A percentile compares a stretch with the other conserved stretches of the same genome.
phyloP scores from a whole-genome alignment of 2,888 invertebrate genomes.

The Athrips mouffetella region DNA sequence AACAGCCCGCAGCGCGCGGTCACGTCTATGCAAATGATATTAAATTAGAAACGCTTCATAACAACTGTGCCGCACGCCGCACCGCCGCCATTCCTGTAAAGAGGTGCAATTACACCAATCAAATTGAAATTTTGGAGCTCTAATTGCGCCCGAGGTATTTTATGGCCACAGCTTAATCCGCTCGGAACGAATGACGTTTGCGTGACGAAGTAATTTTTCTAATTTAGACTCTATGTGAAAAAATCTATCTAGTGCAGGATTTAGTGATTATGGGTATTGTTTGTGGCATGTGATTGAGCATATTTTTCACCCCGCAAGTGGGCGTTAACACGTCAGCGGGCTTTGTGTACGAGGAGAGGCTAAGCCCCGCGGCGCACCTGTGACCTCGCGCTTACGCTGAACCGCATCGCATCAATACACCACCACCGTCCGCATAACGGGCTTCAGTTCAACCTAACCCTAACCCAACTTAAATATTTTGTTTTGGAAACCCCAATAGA shows the following conservation, averaged over 20 bases:
- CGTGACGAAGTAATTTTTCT: constrained; percentile 28
- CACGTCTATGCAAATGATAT: constrained; percentile 77
- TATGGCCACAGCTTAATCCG: constrained; percentile 49
- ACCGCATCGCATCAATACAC: too few species aligned
- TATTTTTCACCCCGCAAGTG: too few species aligned
- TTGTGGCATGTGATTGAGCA: too few species aligned
- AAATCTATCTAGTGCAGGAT: too few species aligned
- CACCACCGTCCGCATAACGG: too few species aligned
- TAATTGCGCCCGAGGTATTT: constrained; percentile 71
- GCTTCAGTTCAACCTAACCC: too few species aligned
- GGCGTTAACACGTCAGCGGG: too few species aligned
- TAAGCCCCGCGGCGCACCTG: constrained; percentile 56
- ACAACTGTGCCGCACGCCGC: constrained; percentile 70
- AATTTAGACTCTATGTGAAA: constrained; percentile 33
- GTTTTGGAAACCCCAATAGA: too few species aligned
- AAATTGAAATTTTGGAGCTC: constrained; percentile 72
- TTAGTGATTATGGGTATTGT: too few species aligned
- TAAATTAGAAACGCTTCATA: constrained; percentile 77
- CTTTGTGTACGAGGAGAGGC: too few species aligned
- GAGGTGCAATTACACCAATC: constrained; percentile 78
- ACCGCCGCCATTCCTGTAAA: constrained; percentile 58
- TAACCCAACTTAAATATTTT: too few species aligned
- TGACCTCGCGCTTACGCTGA: constrained; percentile 42
- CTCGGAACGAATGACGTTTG: constrained; percentile 37
- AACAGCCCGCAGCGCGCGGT: constrained; percentile 46